Conservation (phyloP, 2,113 vertebrate species). For the Microtus richardsoni region DNA sequence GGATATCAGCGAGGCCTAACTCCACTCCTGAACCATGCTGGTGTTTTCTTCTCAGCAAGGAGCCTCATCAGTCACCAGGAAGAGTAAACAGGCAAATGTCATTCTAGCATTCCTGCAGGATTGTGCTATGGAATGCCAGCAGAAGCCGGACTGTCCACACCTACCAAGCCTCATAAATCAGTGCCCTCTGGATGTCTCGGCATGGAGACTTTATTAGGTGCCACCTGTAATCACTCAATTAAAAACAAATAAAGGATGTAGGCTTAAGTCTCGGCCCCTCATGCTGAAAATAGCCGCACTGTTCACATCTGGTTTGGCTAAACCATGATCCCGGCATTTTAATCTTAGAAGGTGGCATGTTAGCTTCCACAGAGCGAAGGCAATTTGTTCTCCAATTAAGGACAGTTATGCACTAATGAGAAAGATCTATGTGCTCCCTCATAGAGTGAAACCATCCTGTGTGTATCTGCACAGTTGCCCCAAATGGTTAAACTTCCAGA, state of each 20-base stretch:
- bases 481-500: background rate
- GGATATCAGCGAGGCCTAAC: conserved; percentile 40
- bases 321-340: conserved; percentile 22
- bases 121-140: conserved; percentile 22
- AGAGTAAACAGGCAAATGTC: conserved; percentile 65
- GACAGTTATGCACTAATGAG: background rate
- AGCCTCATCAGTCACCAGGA: conserved; percentile 51
- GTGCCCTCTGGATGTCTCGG: conserved; percentile 24
- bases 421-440: background rate
- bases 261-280: background rate
- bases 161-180: conserved; percentile 68
- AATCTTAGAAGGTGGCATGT: background rate
- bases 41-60: conserved; percentile 49
- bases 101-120: conserved; percentile 58
- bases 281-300: background rate
- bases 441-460: background rate
- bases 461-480: background rate
- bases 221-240: conserved; percentile 68
- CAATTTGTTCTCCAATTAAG: conserved; percentile 40
- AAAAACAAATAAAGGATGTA: conserved; percentile 60
- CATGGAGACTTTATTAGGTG: conserved; percentile 62
- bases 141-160: conserved; percentile 49
- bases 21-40: background rate
- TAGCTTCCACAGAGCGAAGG: background rate
- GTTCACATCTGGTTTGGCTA: conserved; percentile 62